Percentiles rank a stretch among this genome's conserved stretches.
phyloP scores from a whole-genome alignment of 23 tunicate genomes.

The Halocynthia aurantium region DNA sequence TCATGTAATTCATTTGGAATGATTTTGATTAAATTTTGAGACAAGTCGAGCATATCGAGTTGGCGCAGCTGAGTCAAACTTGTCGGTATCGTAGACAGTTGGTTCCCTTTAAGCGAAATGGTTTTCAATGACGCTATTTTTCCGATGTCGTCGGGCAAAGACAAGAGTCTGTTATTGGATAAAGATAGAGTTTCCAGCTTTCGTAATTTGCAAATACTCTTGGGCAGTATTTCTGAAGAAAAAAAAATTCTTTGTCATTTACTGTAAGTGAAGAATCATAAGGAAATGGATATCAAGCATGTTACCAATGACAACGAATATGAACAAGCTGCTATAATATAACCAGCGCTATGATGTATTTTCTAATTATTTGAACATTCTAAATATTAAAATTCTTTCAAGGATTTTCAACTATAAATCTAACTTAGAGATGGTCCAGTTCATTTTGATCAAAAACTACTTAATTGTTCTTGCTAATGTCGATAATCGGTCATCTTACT shows the following conservation, averaged over 20 bases:
- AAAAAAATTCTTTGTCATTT: not conserved
- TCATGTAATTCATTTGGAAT: constrained; percentile 36
- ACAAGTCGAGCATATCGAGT: constrained; percentile 48
- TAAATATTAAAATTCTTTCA: too few species aligned
- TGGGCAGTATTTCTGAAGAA: constrained; percentile 24
- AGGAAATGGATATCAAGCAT: too few species aligned
- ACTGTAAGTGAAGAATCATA: too few species aligned
- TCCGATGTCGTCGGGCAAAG: constrained; percentile 41
- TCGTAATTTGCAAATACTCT: constrained; percentile 41
- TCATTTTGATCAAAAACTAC: not conserved
- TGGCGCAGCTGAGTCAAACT: constrained; percentile 37
- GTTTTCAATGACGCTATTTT: constrained; percentile 32
- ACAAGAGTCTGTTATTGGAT: constrained; percentile 35
- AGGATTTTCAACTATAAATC: too few species aligned
- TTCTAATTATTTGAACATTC: too few species aligned
- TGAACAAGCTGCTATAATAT: too few species aligned
- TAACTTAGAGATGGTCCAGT: not conserved
- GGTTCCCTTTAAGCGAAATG: constrained; percentile 30
- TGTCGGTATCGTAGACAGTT: constrained; percentile 30
- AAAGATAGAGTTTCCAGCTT: constrained; percentile 63
- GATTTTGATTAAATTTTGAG: constrained; percentile 35
- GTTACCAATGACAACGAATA: too few species aligned
- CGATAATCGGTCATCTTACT: not conserved
- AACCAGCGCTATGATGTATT: too few species aligned
- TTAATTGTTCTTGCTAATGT: not conserved